phyloP scores from a whole-genome alignment of 1,140 invertebrate species.

The Leptopilina clavipes region DNA sequence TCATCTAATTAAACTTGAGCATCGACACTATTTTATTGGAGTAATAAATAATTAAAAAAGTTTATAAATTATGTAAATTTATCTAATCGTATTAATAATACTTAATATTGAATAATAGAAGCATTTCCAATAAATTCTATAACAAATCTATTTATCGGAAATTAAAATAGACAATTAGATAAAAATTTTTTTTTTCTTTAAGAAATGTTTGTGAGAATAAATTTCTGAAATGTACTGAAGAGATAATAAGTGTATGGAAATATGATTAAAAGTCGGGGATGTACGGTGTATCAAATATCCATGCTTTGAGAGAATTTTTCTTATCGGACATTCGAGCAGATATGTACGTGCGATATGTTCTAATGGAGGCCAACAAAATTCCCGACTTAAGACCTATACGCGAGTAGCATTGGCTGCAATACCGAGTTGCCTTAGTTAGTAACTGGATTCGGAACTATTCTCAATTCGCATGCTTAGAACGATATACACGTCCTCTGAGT shows the following conservation, averaged over 20 bases:
- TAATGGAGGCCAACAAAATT: constrained; percentile 51
- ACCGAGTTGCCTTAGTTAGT: constrained; percentile 23
- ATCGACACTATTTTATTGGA: too few relatives aligned
- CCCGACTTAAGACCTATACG: constrained; percentile 45
- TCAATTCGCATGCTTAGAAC: constrained; percentile 39
- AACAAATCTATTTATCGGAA: too few relatives aligned
- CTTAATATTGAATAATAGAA: too few relatives aligned
- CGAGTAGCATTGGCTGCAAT: constrained; percentile 40
- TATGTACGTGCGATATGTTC: constrained; percentile 55
- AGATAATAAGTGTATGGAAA: background rate
- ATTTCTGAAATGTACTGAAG: too few relatives aligned
- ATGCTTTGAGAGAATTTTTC: constrained; percentile 27
- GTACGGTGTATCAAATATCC: constrained; percentile 22
- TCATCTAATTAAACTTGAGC: too few relatives aligned
- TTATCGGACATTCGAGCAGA: constrained; percentile 51
- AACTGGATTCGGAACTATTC: constrained; percentile 35
- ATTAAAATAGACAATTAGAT: too few relatives aligned
- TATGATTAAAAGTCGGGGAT: background rate
- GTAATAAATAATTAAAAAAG: too few relatives aligned
- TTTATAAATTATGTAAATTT: too few relatives aligned
- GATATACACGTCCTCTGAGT: constrained; percentile 46
- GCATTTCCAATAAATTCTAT: too few relatives aligned
- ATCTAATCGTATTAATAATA: too few relatives aligned
- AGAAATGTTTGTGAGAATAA: too few relatives aligned
- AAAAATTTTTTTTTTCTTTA: too few relatives aligned